Percentiles rank a stretch among this genome's conserved stretches.
phyloP scores from a whole-genome alignment of 2,888 invertebrate species.

The Craniophora ligustri region DNA sequence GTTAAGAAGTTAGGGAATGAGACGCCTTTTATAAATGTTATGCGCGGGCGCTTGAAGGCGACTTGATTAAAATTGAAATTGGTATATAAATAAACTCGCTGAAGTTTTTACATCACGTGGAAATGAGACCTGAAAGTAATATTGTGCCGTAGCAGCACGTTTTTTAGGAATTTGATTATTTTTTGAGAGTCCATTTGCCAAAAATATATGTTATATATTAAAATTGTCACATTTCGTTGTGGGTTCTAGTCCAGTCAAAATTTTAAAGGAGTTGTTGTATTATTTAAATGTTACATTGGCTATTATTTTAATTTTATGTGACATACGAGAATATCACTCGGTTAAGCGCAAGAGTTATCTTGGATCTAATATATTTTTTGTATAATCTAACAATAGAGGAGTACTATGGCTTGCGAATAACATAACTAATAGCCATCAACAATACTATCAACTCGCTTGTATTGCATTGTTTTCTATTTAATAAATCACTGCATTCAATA shows the following conservation, averaged over 20 bases:
- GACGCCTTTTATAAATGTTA: constrained; percentile 49
- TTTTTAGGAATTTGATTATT: constrained; percentile 42
- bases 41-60: constrained; percentile 58
- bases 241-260: constrained; percentile 87
- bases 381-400: constrained; percentile 84
- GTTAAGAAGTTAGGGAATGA: constrained; percentile 50
- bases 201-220: constrained; percentile 70
- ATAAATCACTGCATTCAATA: constrained; percentile 54
- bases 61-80: constrained; percentile 39
- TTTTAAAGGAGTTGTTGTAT: constrained; percentile 73
- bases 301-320: constrained; percentile 65
- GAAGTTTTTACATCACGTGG: constrained; percentile 49
- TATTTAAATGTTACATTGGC: constrained; percentile 75
- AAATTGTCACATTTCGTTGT: constrained; percentile 75
- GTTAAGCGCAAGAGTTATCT: constrained; percentile 74
- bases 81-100: constrained; percentile 32
- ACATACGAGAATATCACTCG: constrained; percentile 68
- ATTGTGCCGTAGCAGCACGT: constrained; percentile 37
- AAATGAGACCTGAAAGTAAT: constrained; percentile 32
- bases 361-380: constrained; percentile 80
- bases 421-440: constrained; percentile 85
- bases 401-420: constrained; percentile 88
- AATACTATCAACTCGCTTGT: constrained; percentile 84
- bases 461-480: constrained; percentile 84
- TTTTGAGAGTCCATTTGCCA: constrained; percentile 63